These are phyloP conservation scores for Elymnias hypermnestra DNA, from an alignment of 1,140 invertebrate species.

Conservation along the genomic window DNA sequence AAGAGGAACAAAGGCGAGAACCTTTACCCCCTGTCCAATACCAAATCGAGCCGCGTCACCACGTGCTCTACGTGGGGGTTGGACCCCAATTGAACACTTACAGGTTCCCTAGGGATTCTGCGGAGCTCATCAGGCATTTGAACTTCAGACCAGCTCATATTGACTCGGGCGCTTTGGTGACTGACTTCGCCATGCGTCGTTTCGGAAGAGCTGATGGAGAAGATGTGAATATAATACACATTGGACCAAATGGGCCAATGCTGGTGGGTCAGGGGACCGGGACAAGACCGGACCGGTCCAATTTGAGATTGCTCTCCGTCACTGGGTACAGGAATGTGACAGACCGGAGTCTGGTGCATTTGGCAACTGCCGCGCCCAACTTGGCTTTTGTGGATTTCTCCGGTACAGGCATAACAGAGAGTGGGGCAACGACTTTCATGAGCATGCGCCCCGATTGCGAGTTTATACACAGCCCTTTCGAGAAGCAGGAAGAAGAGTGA, in stretches of 20 bases:
- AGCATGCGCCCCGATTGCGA: slow-evolving; percentile 40
- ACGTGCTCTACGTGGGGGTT: slow-evolving; percentile 31
- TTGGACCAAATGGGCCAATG: slow-evolving; percentile 31
- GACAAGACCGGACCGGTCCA: slow-evolving; percentile 41
- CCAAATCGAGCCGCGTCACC: slow-evolving; percentile 28
- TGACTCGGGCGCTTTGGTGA: slow-evolving; percentile 29
- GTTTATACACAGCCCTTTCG: slow-evolving; percentile 21
- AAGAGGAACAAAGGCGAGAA: slow-evolving; percentile 4
- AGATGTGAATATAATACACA: slow-evolving; percentile 44
- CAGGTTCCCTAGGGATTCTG: slow-evolving; percentile 19
- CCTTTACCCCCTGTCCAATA: slow-evolving; percentile 18
- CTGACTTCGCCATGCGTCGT: slow-evolving; percentile 40
- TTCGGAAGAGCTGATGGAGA: slow-evolving; percentile 48
- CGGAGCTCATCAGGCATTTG: slow-evolving; percentile 11
- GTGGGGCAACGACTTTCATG: slow-evolving; percentile 76
- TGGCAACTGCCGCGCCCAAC: slow-evolving; percentile 77
- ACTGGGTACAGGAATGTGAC: slow-evolving; percentile 80
- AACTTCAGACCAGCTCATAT: slow-evolving; percentile 17
- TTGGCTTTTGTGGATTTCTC: slow-evolving; percentile 79
- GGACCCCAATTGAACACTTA: slow-evolving; percentile 27
- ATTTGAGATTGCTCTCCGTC: slow-evolving; percentile 52
- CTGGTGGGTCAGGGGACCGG: slow-evolving; percentile 8
- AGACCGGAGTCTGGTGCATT: slow-evolving; percentile 78
- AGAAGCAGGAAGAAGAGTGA: slow-evolving; percentile 1
- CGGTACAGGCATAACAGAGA: slow-evolving; percentile 76